These are phyloP conservation scores for Tribolium castaneum DNA, from an alignment of 1,140 invertebrate genomes.

Conservation along the genomic window DNA sequence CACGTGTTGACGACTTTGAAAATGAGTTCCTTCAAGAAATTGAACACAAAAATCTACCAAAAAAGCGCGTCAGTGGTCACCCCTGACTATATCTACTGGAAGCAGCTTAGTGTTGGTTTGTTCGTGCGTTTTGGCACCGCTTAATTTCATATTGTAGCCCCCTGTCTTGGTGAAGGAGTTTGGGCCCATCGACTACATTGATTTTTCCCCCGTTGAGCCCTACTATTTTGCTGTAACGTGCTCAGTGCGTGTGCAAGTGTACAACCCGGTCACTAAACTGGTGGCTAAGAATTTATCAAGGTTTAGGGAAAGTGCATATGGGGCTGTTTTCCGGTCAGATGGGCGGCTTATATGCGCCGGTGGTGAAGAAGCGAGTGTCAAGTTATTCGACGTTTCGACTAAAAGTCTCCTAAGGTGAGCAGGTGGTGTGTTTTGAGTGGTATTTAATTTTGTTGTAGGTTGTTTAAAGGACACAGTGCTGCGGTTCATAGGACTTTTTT, in stretches of 20 bases:
- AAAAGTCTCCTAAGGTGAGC: conserved; percentile 74
- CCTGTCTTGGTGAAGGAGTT: conserved; percentile 92
- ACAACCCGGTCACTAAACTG: conserved; percentile 88
- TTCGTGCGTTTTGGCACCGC: conserved; percentile 30
- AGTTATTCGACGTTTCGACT: conserved; percentile 88
- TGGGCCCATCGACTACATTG: conserved; percentile 89
- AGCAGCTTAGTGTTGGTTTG: conserved; percentile 78
- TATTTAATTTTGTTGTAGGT: conserved; percentile 49
- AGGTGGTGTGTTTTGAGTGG: conserved; percentile 48
- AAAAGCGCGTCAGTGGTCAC: conserved; percentile 76
- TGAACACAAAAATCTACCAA: conserved; percentile 77
- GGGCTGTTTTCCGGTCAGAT: conserved; percentile 87
- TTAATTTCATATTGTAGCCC: conserved; percentile 70
- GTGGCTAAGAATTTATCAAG: conserved; percentile 86
- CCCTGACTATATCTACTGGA: conserved; percentile 86
- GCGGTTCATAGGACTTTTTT: conserved; percentile 87
- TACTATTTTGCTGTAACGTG: conserved; percentile 92
- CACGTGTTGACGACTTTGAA: conserved; percentile 45
- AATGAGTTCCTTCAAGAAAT: conserved; percentile 78
- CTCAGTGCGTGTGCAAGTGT: conserved; percentile 91
- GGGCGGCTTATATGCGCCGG: conserved; percentile 87
- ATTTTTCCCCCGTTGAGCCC: conserved; percentile 88
- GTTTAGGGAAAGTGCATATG: conserved; percentile 88
- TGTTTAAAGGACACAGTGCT: conserved; percentile 75
- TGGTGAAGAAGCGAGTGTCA: conserved; percentile 87